Evolutionary conservation across 2,888 invertebrate species (phyloP).

Genomic region (Volucella inflata): DNA sequence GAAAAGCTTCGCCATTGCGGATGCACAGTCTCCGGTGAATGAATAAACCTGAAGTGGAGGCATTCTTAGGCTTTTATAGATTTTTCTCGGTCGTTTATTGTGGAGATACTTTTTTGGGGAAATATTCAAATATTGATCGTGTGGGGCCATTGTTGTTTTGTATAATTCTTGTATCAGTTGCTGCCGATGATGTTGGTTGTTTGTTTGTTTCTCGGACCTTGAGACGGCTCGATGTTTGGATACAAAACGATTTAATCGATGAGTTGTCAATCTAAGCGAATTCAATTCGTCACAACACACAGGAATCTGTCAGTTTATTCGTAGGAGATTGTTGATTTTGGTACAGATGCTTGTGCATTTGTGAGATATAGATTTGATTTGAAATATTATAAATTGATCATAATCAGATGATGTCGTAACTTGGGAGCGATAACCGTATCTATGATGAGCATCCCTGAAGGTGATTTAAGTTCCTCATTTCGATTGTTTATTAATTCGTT

Average conservation of each 20-base stretch:
- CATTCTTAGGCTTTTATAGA: slow-evolving; percentile 63
- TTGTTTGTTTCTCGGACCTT: neutral
- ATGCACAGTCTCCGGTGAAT: slow-evolving; percentile 58
- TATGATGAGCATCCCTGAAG: neutral
- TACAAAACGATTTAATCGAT: slow-evolving; percentile 3
- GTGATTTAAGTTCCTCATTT: slow-evolving; percentile 3
- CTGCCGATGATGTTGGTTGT: neutral
- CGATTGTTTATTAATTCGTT: neutral
- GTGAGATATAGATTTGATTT: neutral
- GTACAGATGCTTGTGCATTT: neutral
- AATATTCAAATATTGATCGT: slow-evolving; percentile 34
- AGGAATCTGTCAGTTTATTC: neutral
- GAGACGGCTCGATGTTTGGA: neutral
- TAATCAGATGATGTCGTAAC: neutral
- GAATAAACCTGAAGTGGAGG: slow-evolving; percentile 67
- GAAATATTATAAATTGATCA: neutral
- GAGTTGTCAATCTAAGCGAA: slow-evolving; percentile 7
- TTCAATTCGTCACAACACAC: neutral
- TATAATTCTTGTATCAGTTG: neutral
- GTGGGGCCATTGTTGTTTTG: neutral
- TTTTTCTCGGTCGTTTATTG: slow-evolving; percentile 29
- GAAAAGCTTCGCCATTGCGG: slow-evolving; percentile 56
- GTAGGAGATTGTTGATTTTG: neutral
- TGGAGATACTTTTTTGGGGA: neutral
- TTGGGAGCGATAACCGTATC: slow-evolving; percentile 4